A percentile compares a stretch with the other conserved stretches of the same genome.
Conservation (phyloP, 1,140 invertebrate genomes). For the Zaprionus ornatus region DNA sequence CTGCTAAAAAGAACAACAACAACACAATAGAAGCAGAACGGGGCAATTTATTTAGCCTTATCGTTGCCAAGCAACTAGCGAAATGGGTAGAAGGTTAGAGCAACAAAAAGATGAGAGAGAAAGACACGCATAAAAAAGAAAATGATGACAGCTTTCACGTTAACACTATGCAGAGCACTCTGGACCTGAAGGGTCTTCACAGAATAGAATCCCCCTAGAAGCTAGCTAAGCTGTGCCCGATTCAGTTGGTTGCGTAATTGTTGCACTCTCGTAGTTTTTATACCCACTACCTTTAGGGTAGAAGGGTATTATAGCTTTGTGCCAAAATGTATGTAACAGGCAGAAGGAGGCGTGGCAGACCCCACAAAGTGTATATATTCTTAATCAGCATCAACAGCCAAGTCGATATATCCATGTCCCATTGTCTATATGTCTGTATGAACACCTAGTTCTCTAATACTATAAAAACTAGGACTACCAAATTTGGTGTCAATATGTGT, state of each 20-base stretch:
- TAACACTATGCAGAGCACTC: conserved; percentile 1
- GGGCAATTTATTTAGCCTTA: conserved; percentile 18
- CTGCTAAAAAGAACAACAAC: background rate
- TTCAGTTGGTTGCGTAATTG: background rate
- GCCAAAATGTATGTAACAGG: too few relatives aligned
- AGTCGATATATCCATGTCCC: too few relatives aligned
- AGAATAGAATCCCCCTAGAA: background rate
- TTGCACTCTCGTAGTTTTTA: background rate
- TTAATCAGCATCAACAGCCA: too few relatives aligned
- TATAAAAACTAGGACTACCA: too few relatives aligned
- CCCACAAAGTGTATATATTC: too few relatives aligned
- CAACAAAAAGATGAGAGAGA: background rate
- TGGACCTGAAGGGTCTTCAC: conserved; percentile 3
- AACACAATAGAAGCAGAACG: conserved; percentile 12
- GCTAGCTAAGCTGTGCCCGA: background rate
- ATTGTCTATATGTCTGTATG: too few relatives aligned
- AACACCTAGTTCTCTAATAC: too few relatives aligned
- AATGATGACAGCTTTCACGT: conserved; percentile 17
- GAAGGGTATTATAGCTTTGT: too few relatives aligned
- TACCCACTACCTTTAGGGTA: too few relatives aligned
- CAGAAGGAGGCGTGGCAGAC: too few relatives aligned
- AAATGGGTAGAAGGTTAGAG: background rate
- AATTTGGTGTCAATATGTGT: too few relatives aligned
- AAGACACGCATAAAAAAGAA: conserved; percentile 1
- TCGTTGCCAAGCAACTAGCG: background rate